Percentiles rank a stretch among this genome's conserved stretches.
Conservation (phyloP, 2,888 invertebrate species). For the Ormyrus thymus region DNA sequence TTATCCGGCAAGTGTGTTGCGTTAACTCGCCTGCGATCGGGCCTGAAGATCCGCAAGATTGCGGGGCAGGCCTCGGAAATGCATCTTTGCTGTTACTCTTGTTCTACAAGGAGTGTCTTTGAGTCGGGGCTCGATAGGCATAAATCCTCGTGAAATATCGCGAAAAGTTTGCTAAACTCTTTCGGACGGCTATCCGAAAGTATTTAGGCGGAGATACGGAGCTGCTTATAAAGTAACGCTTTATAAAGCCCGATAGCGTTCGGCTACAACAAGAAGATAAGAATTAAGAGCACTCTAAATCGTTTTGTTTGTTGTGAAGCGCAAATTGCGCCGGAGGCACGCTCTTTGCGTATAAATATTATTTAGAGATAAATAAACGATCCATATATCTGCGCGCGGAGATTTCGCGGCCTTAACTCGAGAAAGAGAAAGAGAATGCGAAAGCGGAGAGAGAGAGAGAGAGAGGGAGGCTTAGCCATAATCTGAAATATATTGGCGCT, state of each 20-base stretch:
- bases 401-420: slow-evolving; percentile 50
- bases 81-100: slow-evolving; percentile 67
- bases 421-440: not conserved
- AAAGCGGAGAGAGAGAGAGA: not conserved
- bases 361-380: slow-evolving; percentile 51
- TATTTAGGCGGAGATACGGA: slow-evolving; percentile 11
- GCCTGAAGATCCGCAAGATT: slow-evolving; percentile 17
- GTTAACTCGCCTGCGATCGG: not conserved
- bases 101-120: slow-evolving; percentile 51
- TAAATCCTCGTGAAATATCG: slow-evolving; percentile 26
- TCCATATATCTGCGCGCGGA: slow-evolving; percentile 41
- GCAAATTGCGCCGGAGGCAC: slow-evolving; percentile 31
- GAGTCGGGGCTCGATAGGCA: slow-evolving; percentile 28
- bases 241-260: slow-evolving; percentile 13
- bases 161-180: slow-evolving; percentile 8
- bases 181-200: slow-evolving; percentile 4
- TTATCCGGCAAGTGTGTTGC: too few species aligned
- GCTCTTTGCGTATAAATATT: slow-evolving; percentile 56
- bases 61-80: slow-evolving; percentile 54
- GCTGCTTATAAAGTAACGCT: slow-evolving; percentile 8
- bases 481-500: slow-evolving; percentile 75
- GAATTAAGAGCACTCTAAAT: slow-evolving; percentile 40
- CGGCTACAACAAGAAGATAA: slow-evolving; percentile 27
- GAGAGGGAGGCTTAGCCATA: slow-evolving; percentile 66
- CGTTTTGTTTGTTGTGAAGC: slow-evolving; percentile 34